phyloP scores from a whole-genome alignment of 2,888 invertebrate species.

The Oegoconia quadripuncta region DNA sequence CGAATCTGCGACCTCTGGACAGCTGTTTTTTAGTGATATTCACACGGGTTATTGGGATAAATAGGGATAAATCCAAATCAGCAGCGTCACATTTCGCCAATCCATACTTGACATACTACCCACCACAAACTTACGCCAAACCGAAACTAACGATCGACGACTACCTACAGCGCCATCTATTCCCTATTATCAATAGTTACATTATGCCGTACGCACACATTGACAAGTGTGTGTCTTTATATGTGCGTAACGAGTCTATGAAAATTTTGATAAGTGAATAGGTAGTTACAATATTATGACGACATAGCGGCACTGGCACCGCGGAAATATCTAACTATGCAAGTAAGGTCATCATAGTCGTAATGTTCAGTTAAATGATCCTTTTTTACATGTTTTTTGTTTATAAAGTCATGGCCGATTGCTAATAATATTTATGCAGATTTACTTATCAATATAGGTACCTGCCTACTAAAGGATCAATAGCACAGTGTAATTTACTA shows the following conservation, averaged over 20 bases:
- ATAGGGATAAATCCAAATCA: too few species aligned
- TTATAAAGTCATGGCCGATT: slow-evolving; percentile 15
- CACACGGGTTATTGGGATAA: too few species aligned
- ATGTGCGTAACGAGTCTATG: slow-evolving; percentile 18
- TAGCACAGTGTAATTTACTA: too few species aligned
- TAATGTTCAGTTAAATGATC: slow-evolving; percentile 28
- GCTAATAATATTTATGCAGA: neutral
- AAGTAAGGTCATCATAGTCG: slow-evolving; percentile 55
- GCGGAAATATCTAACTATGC: slow-evolving; percentile 60
- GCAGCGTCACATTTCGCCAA: too few species aligned
- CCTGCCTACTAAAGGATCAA: too few species aligned
- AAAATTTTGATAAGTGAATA: slow-evolving; percentile 25
- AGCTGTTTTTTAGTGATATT: too few species aligned
- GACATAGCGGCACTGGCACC: slow-evolving; percentile 48
- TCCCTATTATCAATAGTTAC: slow-evolving; percentile 6
- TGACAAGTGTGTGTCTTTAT: slow-evolving; percentile 8
- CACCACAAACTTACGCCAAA: too few species aligned
- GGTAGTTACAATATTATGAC: too few species aligned
- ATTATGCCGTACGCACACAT: too few species aligned
- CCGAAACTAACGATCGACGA: slow-evolving; percentile 24
- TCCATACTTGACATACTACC: too few species aligned
- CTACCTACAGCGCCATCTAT: slow-evolving; percentile 36
- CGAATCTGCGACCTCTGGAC: too few species aligned
- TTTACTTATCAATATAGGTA: too few species aligned
- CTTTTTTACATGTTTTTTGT: slow-evolving; percentile 32